Evolutionary conservation across 35 echinoderm and acorn worm species (phyloP), one percentile per base, ranked within the genome.

Genomic region (Apostichopus californicus): DNA sequence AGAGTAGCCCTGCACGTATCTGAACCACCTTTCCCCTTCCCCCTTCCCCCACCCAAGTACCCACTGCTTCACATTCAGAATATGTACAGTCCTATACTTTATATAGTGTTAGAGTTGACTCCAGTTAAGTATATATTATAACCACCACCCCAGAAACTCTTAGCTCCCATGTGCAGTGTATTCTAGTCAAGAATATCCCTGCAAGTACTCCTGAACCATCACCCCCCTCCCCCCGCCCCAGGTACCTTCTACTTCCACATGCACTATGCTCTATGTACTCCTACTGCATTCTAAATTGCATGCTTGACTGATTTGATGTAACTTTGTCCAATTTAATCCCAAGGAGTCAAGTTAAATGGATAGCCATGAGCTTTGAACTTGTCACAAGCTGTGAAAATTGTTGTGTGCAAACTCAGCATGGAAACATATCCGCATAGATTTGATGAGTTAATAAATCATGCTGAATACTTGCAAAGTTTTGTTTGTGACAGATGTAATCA

Each of bases 361-460:
- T 75, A 75, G 71, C 71, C n/a, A 75, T 75, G 71, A 75, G 71
- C 71, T 75, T 75, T 85, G 57, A 60, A 85, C 81, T 59, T 85
- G 81, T 85, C 81, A 85, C 58, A 85, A 85, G 24, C 81, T 85
- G 81, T 85, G 81, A 85, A 85, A 85, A 75, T 75, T 85, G 81
- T 85, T 55, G 81, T 85, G 81, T 85, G 81, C 81, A 56, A 57
- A 83, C 80, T 22, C 20, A 26, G 80, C 12, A 83, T 56, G 55
- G 80, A 83, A 83, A 83, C 80, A 57, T 75, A 83, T 83, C 53
- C 80, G 80, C 80, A 83, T 83, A 83, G 80, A 83, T 83, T 83
- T 83, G 80, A 83, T 83, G 80, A 83, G 80, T 53, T 83, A 54
- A 83, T 83, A 83, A 83, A 83, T 80, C 80, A 83, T 83, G 55